These are phyloP conservation scores for Drosophila nigrodunni DNA, from an alignment of 1,140 invertebrate genomes.

Conservation along the genomic window DNA sequence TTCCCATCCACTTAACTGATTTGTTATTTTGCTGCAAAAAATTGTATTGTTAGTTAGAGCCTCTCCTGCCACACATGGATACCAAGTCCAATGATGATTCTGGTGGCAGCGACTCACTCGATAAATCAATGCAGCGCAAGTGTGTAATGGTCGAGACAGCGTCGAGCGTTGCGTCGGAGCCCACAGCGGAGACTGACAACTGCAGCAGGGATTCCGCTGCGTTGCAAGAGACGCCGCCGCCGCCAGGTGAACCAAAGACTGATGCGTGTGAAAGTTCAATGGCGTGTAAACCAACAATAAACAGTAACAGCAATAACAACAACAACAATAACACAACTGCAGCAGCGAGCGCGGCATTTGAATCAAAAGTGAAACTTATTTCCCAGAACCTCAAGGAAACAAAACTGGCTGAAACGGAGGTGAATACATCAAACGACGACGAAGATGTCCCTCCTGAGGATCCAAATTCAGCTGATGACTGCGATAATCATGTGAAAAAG, in stretches of 20 bases:
- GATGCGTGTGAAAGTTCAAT: constrained; percentile 42
- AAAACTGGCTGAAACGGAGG: constrained; percentile 58
- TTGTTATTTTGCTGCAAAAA: constrained; percentile 50
- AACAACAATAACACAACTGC: constrained; percentile 35
- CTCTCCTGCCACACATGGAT: constrained; percentile 65
- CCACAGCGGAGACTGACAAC: constrained; percentile 47
- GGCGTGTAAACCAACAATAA: constrained; percentile 17
- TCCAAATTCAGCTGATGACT: constrained; percentile 45
- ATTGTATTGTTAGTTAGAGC: constrained; percentile 31
- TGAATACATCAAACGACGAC: constrained; percentile 21
- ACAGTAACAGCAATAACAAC: constrained; percentile 35
- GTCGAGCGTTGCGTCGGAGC: constrained; percentile 22
- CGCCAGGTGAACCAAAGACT: constrained; percentile 31
- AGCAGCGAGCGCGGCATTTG: constrained; percentile 66
- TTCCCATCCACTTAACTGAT: constrained; percentile 40
- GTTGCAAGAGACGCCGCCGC: constrained; percentile 12
- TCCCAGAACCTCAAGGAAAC: constrained; percentile 80
- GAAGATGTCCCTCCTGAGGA: background rate
- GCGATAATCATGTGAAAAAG: constrained; percentile 62
- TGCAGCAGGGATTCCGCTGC: constrained; percentile 67
- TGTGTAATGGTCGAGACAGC: constrained; percentile 76
- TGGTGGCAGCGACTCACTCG: constrained; percentile 74
- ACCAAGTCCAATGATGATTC: constrained; percentile 77
- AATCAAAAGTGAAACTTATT: constrained; percentile 77
- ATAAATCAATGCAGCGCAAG: constrained; percentile 80